Evolutionary conservation across 2,113 vertebrate genomes (phyloP), one percentile per base, ranked within the genome.

Genomic region (Embiotoca jacksoni): DNA sequence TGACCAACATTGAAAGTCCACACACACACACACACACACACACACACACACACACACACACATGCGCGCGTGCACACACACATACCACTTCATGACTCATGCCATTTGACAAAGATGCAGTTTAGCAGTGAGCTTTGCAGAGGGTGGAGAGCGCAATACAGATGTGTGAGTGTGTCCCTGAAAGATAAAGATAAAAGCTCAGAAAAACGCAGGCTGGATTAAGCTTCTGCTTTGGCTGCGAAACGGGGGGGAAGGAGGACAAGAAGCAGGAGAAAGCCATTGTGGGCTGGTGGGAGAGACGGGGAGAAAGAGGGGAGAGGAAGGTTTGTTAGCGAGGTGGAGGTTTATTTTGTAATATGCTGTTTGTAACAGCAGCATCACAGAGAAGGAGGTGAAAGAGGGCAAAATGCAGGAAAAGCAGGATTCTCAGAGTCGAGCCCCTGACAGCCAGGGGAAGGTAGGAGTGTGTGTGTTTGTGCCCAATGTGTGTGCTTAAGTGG

Each of bases 351-450:
- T 77, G 37, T 87, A 72, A 84, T 81, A 80, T 90, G 84, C 63
- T 72, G 16, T 85, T 84, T 81, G 72, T 60, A 84, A 83, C 82
- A 75, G 71, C 41, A 62, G 77, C 78, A 59, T 72, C 76, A 79
- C 60, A 79, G 66, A 72, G 49, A 74, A 68, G 49, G 52, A 70
- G 69, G 66, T 87, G 78, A 87, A 85, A 77, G 81, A 77, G 81
- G 78, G 68, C 78, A 90, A 81, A 75, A 94, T 94, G 93, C 92
- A 91, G 77, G 84, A 92, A 65, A 92, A 92, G 58, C 86, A 76
- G 64, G 89, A 94, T 80, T 62, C 89, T 77, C 89, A 66, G 65
- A 88, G 74, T 65, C 82, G 62, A 82, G 67, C 74, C 31, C 37
- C 79, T 1, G 82, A 81, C 71, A 58, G 14, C 78, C 57, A 80